These are phyloP conservation scores for rat (Rattus norvegicus) DNA, from an alignment of 2,113 vertebrate genomes.

Conservation along the genomic window DNA sequence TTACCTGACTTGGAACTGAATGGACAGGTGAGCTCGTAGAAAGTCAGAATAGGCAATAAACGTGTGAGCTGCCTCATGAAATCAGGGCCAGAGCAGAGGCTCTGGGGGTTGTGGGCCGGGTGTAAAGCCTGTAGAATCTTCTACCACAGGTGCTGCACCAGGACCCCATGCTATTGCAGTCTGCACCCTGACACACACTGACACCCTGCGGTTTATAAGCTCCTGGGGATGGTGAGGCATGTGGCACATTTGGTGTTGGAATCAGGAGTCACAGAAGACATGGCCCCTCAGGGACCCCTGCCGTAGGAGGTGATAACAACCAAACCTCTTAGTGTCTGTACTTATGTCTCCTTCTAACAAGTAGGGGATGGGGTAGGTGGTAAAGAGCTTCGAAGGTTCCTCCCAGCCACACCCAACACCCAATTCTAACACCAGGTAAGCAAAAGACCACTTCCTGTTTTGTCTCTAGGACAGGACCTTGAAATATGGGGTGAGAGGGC, in stretches of 20 bases:
- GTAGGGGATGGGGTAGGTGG: neutral
- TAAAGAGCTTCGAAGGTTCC: constrained; percentile 77
- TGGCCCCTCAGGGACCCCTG: neutral
- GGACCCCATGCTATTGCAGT: constrained; percentile 90
- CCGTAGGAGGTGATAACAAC: neutral
- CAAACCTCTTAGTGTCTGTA: neutral
- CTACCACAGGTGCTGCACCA: constrained; percentile 85
- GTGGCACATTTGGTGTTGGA: neutral
- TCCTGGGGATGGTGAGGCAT: neutral
- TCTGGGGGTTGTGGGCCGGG: neutral
- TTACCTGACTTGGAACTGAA: neutral
- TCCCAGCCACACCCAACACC: constrained; percentile 50
- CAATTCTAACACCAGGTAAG: neutral
- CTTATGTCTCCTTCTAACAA: neutral
- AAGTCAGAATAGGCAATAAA: neutral
- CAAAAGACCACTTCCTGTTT: neutral
- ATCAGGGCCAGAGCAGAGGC: neutral
- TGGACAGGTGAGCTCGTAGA: neutral
- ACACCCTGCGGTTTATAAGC: neutral
- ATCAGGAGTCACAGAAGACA: neutral
- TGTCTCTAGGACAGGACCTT: neutral
- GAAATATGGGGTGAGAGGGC: neutral
- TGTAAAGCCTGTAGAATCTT: neutral
- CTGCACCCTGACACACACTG: constrained; percentile 73
- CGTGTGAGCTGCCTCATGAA: neutral